These are phyloP conservation scores for Dromas ardeola DNA, from an alignment of 2,113 vertebrate species.

Conservation along the genomic window DNA sequence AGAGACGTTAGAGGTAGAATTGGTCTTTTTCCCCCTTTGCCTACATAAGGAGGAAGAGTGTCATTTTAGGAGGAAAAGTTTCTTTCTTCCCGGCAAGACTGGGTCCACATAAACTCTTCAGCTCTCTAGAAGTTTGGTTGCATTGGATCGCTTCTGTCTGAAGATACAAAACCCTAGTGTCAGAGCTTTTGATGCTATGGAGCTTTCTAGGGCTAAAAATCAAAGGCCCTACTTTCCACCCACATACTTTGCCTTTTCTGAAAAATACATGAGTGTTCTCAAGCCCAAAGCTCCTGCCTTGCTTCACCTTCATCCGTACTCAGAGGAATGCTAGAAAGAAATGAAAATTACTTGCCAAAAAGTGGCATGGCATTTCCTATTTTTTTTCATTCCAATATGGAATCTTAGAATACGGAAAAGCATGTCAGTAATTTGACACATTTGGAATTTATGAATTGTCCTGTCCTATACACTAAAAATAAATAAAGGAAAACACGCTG, in stretches of 20 bases:
- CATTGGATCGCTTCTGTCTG: not conserved
- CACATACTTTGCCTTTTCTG: not conserved
- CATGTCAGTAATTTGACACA: not conserved
- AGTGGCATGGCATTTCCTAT: not conserved
- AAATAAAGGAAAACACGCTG: not conserved
- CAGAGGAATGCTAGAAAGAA: not conserved
- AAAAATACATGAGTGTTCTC: not conserved
- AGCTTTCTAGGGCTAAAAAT: not conserved
- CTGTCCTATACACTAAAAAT: not conserved
- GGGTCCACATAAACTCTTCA: not conserved
- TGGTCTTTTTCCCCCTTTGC: not conserved
- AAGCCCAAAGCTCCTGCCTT: not conserved
- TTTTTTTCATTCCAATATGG: not conserved
- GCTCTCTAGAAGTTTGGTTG: not conserved
- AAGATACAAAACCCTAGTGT: not conserved
- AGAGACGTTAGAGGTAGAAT: not conserved
- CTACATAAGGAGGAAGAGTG: not conserved
- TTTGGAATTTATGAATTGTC: not conserved
- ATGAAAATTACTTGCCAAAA: not conserved
- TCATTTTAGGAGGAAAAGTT: not conserved
- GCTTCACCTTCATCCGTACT: not conserved
- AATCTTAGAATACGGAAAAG: not conserved
- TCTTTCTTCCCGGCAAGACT: not conserved
- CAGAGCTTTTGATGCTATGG: not conserved
- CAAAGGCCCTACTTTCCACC: not conserved